Conservation (phyloP, 2,797 vertebrate genomes). For the Telmatherina bonti region DNA sequence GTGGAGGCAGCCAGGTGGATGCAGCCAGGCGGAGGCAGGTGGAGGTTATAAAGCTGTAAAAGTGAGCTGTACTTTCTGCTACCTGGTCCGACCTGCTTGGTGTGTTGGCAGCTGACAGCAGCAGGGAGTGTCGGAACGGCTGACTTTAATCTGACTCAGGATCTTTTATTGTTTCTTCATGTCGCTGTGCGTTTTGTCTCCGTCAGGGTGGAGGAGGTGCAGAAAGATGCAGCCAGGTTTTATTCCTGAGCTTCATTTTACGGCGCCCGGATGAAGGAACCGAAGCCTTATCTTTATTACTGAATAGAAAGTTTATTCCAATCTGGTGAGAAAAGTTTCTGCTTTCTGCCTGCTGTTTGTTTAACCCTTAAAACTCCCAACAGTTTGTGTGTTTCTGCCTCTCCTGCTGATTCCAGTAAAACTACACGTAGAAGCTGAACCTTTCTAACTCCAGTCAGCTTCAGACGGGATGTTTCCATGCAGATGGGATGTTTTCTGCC, state of each 20-base stretch:
- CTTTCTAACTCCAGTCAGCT: no score
- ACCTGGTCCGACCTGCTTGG: constrained; percentile 50
- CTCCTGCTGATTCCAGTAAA: background rate
- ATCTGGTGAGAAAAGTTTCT: no score
- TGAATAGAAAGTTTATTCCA: background rate
- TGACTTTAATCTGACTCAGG: constrained; percentile 54
- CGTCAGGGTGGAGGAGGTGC: no score
- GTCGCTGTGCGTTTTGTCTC: no score
- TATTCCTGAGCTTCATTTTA: background rate
- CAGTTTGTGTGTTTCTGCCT: no score
- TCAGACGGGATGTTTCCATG: no score
- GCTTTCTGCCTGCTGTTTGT: background rate
- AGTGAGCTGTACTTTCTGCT: constrained; percentile 31
- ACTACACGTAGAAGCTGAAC: background rate
- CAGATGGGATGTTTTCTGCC: no score
- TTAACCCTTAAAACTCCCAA: no score
- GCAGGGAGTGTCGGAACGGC: constrained; percentile 15
- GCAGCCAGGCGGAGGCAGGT: no score
- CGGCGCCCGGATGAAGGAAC: background rate
- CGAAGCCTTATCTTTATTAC: background rate
- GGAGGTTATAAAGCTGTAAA: background rate
- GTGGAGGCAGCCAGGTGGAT: no score
- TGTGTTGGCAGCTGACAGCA: constrained; percentile 8
- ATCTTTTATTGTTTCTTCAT: background rate
- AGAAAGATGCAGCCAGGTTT: background rate